Evolutionary conservation across 2,113 vertebrate genomes (phyloP), one percentile per base, ranked within the genome.

Genomic region (Silurus meridionalis): DNA sequence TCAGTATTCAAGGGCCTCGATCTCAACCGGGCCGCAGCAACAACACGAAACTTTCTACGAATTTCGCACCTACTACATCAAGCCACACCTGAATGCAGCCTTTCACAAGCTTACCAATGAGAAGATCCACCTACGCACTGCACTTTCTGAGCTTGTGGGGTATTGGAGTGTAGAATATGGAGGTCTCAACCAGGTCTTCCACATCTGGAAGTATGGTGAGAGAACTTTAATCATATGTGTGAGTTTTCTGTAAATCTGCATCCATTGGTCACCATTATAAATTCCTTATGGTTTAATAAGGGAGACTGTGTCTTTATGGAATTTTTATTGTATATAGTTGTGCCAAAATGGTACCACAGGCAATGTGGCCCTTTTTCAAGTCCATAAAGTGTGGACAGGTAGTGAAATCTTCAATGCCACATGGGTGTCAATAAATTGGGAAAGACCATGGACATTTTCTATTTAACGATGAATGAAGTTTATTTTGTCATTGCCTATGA

Each of bases 161-260:
- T 96, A 94, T 85, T 99, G 98, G 97, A 95, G 89, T 9, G 90
- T 94, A 0, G 97, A 99, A 91, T 96, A 97, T 28, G 97, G 97
- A 5, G 96, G 96, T 81, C 90, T 97, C 85, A 99, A 98, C 94
- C 96, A 95, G 88, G 96, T 96, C 23, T 91, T 97, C 86, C 97
- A 99, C 87, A 91, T 99, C 85, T 99, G 98, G 98, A 97, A 98
- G 88, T 99, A 95, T 81, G 95, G 95, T 95, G 86, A 94, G 94
- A 66, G 46, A 61, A 74, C 50, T 23, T 67, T 80, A 8, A 37
- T 4, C 28, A 21, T 58, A 4, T n/a, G 52, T 69, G 61, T 23
- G 55, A 80, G 17, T 58, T 80, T 61, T 46, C 14, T 37, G 8
- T 58, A 46, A 5, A 0, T 46, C 57, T 58, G 28, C 55, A 37